Evolutionary conservation across 2,797 vertebrate species (phyloP), one percentile per base, ranked within the genome.

Genomic region (Sciaenops ocellatus): DNA sequence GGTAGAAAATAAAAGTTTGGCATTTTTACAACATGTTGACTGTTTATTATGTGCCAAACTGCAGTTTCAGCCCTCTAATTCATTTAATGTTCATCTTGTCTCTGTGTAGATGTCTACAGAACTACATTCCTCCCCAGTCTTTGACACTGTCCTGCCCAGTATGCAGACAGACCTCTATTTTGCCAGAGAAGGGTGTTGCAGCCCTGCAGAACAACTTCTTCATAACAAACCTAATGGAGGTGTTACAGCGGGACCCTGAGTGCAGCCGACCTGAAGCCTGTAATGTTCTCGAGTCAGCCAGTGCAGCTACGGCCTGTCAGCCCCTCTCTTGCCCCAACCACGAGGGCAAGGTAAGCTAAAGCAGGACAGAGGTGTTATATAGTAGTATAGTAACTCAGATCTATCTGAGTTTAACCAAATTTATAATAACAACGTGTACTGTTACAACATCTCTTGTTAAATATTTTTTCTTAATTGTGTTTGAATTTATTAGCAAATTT

Each of bases 191-290:
- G 80, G 98, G 98, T 0, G 98, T 99, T 71, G 94, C 97, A 0
- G 97, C 98, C 0, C 91, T 99, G 47, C 98, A 98, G 94, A 98
- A 98, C 91, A 99, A 99, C 89, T 98, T 98, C 94, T 98, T 99
- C 93, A 98, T 99, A 94, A 98, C 97, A 60, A 98, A 98, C 92
- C 95, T 99, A 67, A 98, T 99, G 97, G 98, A 99, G 91, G 97
- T 98, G 42, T 92, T 99, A 76, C 98, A 98, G 92, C 93, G 96
- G 28, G 97, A 97, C 81, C 95, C 97, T 0, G 97, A 97, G 82
- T 96, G 96, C 80, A 93, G 93, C 68, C 92, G 88, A 16, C 95
- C 95, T 0, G 96, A 96, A 78, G 87, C 93, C 20, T 93, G 95
- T 76, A 95, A 89, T 47, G 95, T 92, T n/a, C 93, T 95, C 1